These are phyloP conservation scores for Coptodon bakossiorum DNA, from an alignment of 2,113 vertebrate genomes.

Conservation along the genomic window DNA sequence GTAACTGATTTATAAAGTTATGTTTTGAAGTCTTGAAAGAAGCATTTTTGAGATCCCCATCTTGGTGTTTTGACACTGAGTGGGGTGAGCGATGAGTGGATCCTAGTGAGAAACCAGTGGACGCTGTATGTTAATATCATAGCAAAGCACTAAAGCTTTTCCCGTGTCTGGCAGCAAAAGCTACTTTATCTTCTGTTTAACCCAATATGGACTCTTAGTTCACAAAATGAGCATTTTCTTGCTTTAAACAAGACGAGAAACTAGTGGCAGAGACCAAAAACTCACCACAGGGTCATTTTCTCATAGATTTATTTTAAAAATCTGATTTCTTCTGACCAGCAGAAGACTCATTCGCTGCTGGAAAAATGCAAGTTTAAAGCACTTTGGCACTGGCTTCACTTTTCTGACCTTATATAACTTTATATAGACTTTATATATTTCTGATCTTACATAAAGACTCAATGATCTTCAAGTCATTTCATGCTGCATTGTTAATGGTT, in stretches of 20 bases:
- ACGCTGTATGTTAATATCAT: not conserved
- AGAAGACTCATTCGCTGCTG: not conserved
- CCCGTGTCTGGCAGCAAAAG: no score
- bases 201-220: not conserved
- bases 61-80: not conserved
- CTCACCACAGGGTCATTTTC: not conserved
- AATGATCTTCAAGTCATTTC: not conserved
- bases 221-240: not conserved
- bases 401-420: not conserved
- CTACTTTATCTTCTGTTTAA: not conserved
- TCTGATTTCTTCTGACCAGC: not conserved
- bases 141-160: not conserved
- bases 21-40: not conserved
- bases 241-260: accelerated
- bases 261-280: not conserved
- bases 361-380: not conserved
- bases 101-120: not conserved
- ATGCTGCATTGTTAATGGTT: accelerated
- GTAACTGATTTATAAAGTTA: accelerated
- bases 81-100: not conserved
- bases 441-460: not conserved
- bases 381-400: not conserved
- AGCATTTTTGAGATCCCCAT: not conserved
- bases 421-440: not conserved
- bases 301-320: not conserved